Percentiles rank a stretch among this genome's conserved stretches.
phyloP scores from a whole-genome alignment of 2,113 vertebrate species.

The Lepisosteus osseus region DNA sequence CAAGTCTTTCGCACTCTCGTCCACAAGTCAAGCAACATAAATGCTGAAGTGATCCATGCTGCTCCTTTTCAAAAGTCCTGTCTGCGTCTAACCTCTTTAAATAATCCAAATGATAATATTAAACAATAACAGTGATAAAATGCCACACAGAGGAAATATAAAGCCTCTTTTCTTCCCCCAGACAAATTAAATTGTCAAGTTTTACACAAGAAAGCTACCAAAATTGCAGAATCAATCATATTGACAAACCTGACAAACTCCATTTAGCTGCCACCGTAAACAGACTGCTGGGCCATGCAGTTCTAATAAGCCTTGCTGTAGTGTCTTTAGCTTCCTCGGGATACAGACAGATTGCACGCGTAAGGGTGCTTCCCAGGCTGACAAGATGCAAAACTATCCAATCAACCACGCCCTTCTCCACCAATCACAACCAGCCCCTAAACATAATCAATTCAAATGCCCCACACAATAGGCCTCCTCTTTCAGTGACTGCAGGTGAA shows the following conservation, averaged over 20 bases:
- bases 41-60: slow-evolving; percentile 16
- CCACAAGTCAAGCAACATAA: slow-evolving; percentile 24
- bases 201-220: slow-evolving; percentile 60
- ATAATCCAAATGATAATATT: slow-evolving; percentile 46
- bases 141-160: slow-evolving; percentile 45
- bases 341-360: slow-evolving; percentile 87
- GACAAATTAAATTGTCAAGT: slow-evolving; percentile 68
- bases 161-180: slow-evolving; percentile 38
- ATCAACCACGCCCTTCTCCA: slow-evolving; percentile 90
- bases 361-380: slow-evolving; percentile 83
- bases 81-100: slow-evolving; percentile 22
- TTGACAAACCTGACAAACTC: slow-evolving; percentile 97
- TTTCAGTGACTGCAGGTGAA: slow-evolving; percentile 80
- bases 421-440: slow-evolving; percentile 90
- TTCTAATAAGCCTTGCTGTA: slow-evolving; percentile 71
- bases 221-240: slow-evolving; percentile 79
- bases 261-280: slow-evolving; percentile 93
- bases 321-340: slow-evolving; percentile 80
- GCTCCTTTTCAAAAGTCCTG: slow-evolving; percentile 3
- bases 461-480: slow-evolving; percentile 78
- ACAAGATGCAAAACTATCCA: slow-evolving; percentile 90
- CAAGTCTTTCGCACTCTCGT: neutral
- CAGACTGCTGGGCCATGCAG: slow-evolving; percentile 80
- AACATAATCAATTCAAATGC: slow-evolving; percentile 89
- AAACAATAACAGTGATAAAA: slow-evolving; percentile 50